Evolutionary conservation across 1,140 invertebrate genomes (phyloP).

Genomic region (Heliconius congener): DNA sequence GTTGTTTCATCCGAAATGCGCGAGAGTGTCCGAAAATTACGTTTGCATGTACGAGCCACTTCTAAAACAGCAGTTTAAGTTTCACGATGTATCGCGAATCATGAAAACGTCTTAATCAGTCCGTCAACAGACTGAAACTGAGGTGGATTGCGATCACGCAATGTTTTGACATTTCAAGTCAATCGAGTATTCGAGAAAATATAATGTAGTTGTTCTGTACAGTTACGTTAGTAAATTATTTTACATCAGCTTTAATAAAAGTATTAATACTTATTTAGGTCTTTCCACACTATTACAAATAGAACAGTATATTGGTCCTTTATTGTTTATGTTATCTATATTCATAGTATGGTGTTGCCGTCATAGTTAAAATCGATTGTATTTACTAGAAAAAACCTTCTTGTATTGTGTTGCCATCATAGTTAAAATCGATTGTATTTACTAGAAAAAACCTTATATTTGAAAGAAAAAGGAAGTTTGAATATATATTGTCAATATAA

Average conservation of each 20-base stretch:
- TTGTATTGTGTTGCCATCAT: too few relatives aligned
- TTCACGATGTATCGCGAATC: conserved; percentile 23
- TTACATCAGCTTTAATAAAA: background rate
- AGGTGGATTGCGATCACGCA: conserved; percentile 34
- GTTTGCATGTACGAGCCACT: conserved; percentile 35
- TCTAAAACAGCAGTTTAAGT: conserved; percentile 32
- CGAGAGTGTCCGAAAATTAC: conserved; percentile 31
- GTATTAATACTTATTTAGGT: background rate
- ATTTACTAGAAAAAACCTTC: too few relatives aligned
- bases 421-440: too few relatives aligned
- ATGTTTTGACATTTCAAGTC: conserved; percentile 32
- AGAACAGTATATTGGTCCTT: too few relatives aligned
- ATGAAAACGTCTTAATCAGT: conserved; percentile 40
- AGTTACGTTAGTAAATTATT: too few relatives aligned
- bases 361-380: too few relatives aligned
- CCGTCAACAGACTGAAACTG: conserved; percentile 47
- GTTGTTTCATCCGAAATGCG: conserved; percentile 30
- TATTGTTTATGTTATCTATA: too few relatives aligned
- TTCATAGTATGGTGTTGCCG: too few relatives aligned
- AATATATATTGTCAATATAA: too few relatives aligned
- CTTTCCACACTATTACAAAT: background rate
- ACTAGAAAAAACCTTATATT: too few relatives aligned
- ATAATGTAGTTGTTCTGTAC: background rate
- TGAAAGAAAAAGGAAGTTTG: too few relatives aligned
- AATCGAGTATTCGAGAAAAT: conserved; percentile 18